These are phyloP conservation scores for Alosa alosa DNA, from an alignment of 2,113 vertebrate genomes.

Conservation along the genomic window DNA sequence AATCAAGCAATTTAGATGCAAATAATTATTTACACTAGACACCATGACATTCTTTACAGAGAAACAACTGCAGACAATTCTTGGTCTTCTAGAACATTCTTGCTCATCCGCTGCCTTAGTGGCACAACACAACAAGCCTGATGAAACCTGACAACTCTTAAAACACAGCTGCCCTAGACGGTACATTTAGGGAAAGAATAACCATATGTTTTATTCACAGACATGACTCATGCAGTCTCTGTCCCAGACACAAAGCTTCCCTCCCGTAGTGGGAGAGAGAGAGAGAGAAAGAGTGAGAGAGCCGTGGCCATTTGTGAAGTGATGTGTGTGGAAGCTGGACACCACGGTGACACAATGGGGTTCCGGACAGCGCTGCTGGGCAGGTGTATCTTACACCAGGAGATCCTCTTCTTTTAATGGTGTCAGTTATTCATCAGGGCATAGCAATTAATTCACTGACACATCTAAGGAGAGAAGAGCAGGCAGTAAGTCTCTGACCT, in stretches of 20 bases:
- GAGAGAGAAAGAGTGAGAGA: conserved; percentile 32
- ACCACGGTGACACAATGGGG: background rate
- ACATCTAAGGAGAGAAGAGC: background rate
- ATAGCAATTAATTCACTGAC: background rate
- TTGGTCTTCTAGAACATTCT: background rate
- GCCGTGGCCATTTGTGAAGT: background rate
- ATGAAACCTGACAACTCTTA: background rate
- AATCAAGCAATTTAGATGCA: background rate
- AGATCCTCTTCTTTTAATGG: background rate
- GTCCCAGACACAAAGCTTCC: background rate
- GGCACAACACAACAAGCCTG: background rate
- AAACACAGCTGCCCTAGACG: background rate
- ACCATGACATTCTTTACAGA: background rate
- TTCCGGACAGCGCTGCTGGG: background rate
- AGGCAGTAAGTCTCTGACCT: background rate
- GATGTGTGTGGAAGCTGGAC: background rate
- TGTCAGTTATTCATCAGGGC: background rate
- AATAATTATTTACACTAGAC: background rate
- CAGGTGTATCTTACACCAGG: background rate
- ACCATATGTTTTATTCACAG: background rate
- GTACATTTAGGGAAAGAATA: conserved; percentile 17
- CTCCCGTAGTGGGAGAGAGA: background rate
- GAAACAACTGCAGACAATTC: background rate
- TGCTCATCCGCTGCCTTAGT: background rate
- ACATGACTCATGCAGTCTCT: background rate